These are phyloP conservation scores for Eulemur albifrons DNA, from an alignment of 2,797 vertebrate genomes.

Conservation along the genomic window DNA sequence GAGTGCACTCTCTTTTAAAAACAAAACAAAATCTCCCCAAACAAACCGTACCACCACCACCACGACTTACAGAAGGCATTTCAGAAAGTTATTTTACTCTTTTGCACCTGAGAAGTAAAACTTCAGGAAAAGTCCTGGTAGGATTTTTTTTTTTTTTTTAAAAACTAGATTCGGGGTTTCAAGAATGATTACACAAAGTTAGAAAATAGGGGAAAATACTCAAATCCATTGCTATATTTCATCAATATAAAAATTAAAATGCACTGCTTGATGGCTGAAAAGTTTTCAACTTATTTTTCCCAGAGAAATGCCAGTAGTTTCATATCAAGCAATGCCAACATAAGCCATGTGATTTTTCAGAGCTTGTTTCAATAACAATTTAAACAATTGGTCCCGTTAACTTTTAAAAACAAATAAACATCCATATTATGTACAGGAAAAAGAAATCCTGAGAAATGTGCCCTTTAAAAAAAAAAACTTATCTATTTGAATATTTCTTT, in stretches of 20 bases:
- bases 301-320: constrained; percentile 19
- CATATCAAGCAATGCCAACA: neutral
- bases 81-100: constrained; percentile 52
- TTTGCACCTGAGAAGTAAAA: constrained; percentile 52
- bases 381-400: constrained; percentile 15
- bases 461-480: neutral
- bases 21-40: constrained; percentile 62
- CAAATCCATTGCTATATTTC: neutral
- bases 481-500: neutral
- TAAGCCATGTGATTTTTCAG: constrained; percentile 26
- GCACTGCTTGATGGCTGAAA: neutral
- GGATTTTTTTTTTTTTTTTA: too few species aligned
- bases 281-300: neutral
- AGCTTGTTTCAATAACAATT: neutral
- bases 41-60: constrained; percentile 43
- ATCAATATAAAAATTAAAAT: constrained; percentile 38
- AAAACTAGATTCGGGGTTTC: constrained; percentile 20
- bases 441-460: constrained; percentile 28
- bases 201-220: neutral
- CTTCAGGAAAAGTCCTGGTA: constrained; percentile 15
- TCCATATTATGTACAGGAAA: neutral
- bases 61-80: constrained; percentile 44
- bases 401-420: constrained; percentile 54
- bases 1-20: constrained; percentile 71
- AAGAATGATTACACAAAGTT: constrained; percentile 21